These are phyloP conservation scores for Junonia oenone DNA, from an alignment of 2,888 invertebrate genomes.

Conservation along the genomic window DNA sequence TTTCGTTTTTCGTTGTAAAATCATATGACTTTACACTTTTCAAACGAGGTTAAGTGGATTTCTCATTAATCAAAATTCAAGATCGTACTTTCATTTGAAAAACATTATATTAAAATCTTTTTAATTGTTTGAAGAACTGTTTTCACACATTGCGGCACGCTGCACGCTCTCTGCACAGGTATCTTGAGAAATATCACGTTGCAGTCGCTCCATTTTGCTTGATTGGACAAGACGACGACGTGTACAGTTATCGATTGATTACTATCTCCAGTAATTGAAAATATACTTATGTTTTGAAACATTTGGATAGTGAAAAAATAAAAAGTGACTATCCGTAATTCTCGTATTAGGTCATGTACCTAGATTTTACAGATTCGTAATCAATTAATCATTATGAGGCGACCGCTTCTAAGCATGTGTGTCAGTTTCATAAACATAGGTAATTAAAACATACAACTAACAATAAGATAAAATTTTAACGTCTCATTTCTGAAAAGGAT, in stretches of 20 bases:
- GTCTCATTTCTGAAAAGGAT: no score
- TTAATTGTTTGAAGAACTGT: constrained; percentile 11
- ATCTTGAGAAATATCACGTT: constrained; percentile 40
- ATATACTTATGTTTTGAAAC: background rate
- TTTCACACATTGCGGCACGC: constrained; percentile 19
- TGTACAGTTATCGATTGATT: constrained; percentile 20
- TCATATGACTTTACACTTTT: background rate
- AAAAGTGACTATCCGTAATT: no score
- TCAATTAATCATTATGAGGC: no score
- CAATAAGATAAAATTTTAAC: no score
- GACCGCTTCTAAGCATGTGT: no score
- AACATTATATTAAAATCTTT: constrained; percentile 3
- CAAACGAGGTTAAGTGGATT: constrained; percentile 7
- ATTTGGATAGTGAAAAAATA: background rate
- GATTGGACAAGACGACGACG: constrained; percentile 11
- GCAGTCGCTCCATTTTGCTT: constrained; percentile 25
- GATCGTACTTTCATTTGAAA: constrained; percentile 5
- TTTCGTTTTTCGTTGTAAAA: background rate
- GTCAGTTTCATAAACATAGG: no score
- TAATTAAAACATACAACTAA: no score
- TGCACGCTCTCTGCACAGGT: constrained; percentile 60
- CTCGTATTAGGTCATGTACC: no score
- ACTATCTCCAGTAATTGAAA: no score
- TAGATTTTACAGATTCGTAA: no score
- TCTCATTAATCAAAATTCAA: background rate